phyloP scores from a whole-genome alignment of 2,888 invertebrate genomes.

The Aspidiotus rigidus region DNA sequence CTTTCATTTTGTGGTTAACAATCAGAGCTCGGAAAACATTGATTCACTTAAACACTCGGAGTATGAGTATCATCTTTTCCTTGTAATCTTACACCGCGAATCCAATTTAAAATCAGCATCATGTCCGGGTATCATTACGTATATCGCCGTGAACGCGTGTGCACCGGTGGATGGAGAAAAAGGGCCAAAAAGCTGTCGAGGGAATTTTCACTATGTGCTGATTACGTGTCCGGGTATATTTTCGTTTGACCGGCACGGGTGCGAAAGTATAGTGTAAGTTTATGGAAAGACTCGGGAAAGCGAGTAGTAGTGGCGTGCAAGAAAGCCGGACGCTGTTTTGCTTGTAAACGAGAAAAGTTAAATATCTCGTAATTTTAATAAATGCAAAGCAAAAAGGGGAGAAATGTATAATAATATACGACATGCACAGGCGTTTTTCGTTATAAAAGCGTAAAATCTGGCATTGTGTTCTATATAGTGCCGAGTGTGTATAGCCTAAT shows the following conservation, averaged over 20 bases:
- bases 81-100: constrained; percentile 14
- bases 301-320: not conserved
- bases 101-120: constrained; percentile 21
- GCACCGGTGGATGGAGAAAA: not conserved
- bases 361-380: constrained; percentile 1
- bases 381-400: not conserved
- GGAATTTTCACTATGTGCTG: constrained; percentile 11
- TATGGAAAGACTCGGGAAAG: too few relatives aligned
- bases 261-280: too few relatives aligned
- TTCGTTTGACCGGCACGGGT: not conserved
- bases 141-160: too few relatives aligned
- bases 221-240: constrained; percentile 10
- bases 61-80: constrained; percentile 19
- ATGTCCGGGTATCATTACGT: constrained; percentile 17
- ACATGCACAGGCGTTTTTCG: too few relatives aligned
- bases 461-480: too few relatives aligned
- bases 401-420: too few relatives aligned
- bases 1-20: not conserved
- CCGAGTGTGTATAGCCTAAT: too few relatives aligned
- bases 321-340: not conserved
- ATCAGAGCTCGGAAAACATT: constrained; percentile 28
- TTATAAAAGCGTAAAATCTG: too few relatives aligned
- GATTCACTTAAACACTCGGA: constrained; percentile 25
- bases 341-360: constrained; percentile 3
- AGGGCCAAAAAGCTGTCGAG: constrained; percentile 15